phyloP scores from a whole-genome alignment of 2,797 vertebrate species.

The Cossypha niveicapilla region DNA sequence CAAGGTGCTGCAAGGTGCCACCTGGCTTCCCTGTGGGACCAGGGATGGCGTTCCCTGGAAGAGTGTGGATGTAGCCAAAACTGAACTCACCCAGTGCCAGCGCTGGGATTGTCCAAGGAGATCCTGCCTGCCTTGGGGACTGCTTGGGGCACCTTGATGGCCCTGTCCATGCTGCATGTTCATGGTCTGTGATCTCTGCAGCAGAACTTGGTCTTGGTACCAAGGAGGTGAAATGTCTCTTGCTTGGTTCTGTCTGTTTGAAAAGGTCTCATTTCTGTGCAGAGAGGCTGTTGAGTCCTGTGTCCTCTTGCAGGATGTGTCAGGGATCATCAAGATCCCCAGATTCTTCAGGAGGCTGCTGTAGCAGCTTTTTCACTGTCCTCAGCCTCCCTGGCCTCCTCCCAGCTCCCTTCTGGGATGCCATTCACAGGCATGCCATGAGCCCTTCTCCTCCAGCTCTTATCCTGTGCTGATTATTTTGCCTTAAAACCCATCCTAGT shows the following conservation, averaged over 20 bases:
- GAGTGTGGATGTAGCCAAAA: neutral
- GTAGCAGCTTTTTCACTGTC: neutral
- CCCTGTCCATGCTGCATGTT: accelerated
- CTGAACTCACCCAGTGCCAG: neutral
- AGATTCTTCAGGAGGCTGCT: neutral
- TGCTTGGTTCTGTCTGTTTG: neutral
- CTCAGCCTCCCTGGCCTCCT: neutral
- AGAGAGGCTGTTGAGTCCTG: neutral
- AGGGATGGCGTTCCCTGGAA: neutral
- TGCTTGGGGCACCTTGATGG: neutral
- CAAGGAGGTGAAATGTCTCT: neutral
- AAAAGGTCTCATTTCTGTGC: neutral
- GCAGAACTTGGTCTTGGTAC: accelerated
- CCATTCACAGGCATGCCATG: accelerated
- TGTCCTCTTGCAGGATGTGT: accelerated
- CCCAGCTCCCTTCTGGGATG: neutral
- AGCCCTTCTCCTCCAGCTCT: neutral
- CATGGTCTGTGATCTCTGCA: accelerated
- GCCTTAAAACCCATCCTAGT: neutral
- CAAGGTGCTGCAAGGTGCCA: accelerated
- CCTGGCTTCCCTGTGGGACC: neutral
- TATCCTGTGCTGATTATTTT: neutral
- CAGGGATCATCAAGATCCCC: neutral
- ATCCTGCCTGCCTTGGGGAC: neutral
- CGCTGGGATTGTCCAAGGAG: accelerated